These are phyloP conservation scores for Catharus minimus DNA, from an alignment of 2,113 vertebrate genomes.

Conservation along the genomic window DNA sequence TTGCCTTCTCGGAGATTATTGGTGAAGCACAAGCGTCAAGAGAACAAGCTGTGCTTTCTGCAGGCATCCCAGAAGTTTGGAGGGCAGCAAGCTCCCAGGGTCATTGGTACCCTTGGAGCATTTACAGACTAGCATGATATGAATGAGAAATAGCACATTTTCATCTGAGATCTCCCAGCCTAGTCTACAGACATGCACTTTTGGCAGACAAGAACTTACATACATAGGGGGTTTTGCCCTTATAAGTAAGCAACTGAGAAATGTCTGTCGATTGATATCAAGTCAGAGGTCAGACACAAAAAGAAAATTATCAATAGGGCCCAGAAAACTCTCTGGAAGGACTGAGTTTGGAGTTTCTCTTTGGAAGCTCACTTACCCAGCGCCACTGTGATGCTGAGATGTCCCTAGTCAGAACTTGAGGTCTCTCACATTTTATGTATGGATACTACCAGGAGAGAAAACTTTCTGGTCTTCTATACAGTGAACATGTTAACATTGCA, in stretches of 20 bases:
- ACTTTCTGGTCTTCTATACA: not conserved
- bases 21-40: not conserved
- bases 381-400: not conserved
- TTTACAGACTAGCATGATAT: not conserved
- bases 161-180: not conserved
- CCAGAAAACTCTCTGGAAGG: not conserved
- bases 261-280: not conserved
- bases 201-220: not conserved
- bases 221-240: not conserved
- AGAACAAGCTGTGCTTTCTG: conserved; percentile 10
- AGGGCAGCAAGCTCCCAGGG: not conserved
- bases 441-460: not conserved
- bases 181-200: not conserved
- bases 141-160: not conserved
- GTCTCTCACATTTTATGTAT: not conserved
- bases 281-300: not conserved
- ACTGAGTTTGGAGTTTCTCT: not conserved
- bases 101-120: not conserved
- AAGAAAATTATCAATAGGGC: not conserved
- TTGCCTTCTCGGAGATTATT: not conserved
- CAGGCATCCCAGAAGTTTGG: not conserved
- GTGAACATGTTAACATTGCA: fast-evolving
- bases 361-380: not conserved
- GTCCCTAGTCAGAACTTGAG: not conserved
- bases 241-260: not conserved